Conservation (phyloP, 92 coral and sea anemone species). For the Zoanthus gigantus region DNA sequence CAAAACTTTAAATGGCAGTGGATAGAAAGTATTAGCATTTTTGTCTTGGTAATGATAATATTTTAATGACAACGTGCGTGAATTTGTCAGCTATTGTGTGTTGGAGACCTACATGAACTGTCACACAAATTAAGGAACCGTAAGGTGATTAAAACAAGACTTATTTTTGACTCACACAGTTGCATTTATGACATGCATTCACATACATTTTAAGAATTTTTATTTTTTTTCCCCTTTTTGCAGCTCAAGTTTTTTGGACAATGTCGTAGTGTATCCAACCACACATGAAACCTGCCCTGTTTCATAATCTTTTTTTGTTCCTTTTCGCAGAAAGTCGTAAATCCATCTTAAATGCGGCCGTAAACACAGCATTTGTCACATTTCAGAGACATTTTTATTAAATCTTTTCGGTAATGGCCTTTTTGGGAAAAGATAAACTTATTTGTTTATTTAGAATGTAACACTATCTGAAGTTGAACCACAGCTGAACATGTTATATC, state of each 20-base stretch:
- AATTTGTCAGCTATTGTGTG: slow-evolving; percentile 8
- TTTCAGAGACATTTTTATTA: neutral
- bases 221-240: neutral
- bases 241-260: slow-evolving; percentile 20
- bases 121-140: slow-evolving; percentile 7
- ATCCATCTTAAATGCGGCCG: neutral
- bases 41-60: slow-evolving; percentile 28
- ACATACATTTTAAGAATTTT: neutral
- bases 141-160: neutral
- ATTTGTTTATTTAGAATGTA: neutral
- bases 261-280: neutral
- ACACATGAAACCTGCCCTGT: neutral
- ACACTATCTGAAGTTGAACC: neutral
- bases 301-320: slow-evolving; percentile 2
- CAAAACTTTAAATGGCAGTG: neutral
- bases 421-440: neutral
- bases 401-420: neutral
- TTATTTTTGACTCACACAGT: neutral
- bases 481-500: neutral
- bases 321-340: slow-evolving; percentile 4
- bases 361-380: neutral
- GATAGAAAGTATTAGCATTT: neutral
- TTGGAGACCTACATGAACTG: neutral
- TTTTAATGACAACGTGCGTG: slow-evolving; percentile 82
- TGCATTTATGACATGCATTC: neutral